A percentile compares a stretch with the other conserved stretches of the same genome.
Evolutionary conservation across 2,888 invertebrate genomes (phyloP).

Genomic region (Bellardia bayeri): DNA sequence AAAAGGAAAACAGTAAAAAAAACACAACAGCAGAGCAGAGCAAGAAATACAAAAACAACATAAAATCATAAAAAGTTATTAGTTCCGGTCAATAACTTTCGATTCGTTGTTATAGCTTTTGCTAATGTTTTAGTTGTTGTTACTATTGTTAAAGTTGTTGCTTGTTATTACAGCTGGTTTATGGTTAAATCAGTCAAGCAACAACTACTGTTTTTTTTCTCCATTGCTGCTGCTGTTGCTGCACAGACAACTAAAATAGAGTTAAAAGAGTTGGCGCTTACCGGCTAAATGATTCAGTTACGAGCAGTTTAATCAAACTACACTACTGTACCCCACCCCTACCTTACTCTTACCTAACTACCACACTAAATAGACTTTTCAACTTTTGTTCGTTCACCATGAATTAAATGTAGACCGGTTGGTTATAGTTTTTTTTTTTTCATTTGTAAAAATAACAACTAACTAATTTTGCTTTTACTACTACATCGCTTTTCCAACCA

Average conservation of each 20-base stretch:
- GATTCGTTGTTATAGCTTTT: constrained; percentile 73
- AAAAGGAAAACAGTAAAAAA: not conserved
- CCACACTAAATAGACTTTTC: constrained; percentile 43
- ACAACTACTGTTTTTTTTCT: constrained; percentile 40
- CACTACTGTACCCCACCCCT: not conserved
- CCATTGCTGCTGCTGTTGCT: constrained; percentile 3
- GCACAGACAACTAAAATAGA: not conserved
- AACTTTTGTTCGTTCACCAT: constrained; percentile 63
- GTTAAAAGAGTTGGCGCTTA: constrained; percentile 58
- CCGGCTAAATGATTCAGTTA: constrained; percentile 64
- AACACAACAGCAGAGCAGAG: not conserved
- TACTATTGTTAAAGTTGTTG: constrained; percentile 30
- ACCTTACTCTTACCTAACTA: not conserved
- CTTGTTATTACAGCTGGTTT: constrained; percentile 61
- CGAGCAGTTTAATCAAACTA: constrained; percentile 36
- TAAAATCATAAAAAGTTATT: constrained; percentile 74
- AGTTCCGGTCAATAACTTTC: constrained; percentile 78
- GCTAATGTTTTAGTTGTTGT: constrained; percentile 62
- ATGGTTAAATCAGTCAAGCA: constrained; percentile 68
- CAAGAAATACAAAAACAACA: constrained; percentile 22
- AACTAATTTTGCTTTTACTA: not conserved
- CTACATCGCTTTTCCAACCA: not conserved
- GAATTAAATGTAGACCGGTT: constrained; percentile 63
- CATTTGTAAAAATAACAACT: not conserved
- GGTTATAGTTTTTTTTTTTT: not conserved